Conservation (phyloP, 2,113 vertebrate species). For the Pao palembangensis region DNA sequence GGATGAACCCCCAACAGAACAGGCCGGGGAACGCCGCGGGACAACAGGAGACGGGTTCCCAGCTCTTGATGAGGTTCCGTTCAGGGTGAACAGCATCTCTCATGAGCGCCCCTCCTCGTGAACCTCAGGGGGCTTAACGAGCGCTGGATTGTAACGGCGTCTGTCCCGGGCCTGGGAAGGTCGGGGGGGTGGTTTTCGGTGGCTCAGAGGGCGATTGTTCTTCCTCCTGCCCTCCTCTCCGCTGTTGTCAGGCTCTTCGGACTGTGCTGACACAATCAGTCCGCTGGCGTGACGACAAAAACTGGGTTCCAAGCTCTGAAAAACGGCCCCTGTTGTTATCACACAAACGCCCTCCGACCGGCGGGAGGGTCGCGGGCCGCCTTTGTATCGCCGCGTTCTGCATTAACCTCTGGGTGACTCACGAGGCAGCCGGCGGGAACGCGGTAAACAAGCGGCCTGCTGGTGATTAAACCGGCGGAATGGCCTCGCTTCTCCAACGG, state of each 20-base stretch:
- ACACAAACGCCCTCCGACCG: conserved; percentile 21
- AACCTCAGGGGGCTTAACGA: conserved; percentile 64
- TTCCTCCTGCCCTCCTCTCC: neutral
- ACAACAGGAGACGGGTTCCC: conserved; percentile 5
- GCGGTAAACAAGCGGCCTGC: conserved; percentile 46
- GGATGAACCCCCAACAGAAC: too few species aligned
- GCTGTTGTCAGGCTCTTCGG: conserved; percentile 34
- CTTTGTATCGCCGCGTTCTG: conserved; percentile 45
- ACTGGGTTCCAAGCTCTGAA: conserved; percentile 13
- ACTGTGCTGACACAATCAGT: conserved; percentile 45
- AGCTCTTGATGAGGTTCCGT: conserved; percentile 42
- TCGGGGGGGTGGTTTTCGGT: conserved; percentile 37
- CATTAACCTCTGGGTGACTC: conserved; percentile 68
- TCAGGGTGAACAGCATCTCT: conserved; percentile 54
- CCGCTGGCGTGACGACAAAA: conserved; percentile 21
- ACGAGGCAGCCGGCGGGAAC: conserved; percentile 52
- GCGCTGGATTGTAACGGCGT: conserved; percentile 53
- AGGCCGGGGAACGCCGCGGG: conserved; percentile 10
- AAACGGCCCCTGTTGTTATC: conserved; percentile 27
- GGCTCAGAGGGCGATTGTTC: conserved; percentile 20
- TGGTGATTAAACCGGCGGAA: conserved; percentile 43
- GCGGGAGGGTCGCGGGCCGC: conserved; percentile 39
- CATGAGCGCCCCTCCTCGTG: conserved; percentile 8
- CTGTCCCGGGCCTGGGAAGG: conserved; percentile 54
- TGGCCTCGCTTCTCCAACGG: conserved; percentile 3